Base-by-base conservation (phyloP, 2,113 vertebrate species). In the Scolopax mira region DNA sequence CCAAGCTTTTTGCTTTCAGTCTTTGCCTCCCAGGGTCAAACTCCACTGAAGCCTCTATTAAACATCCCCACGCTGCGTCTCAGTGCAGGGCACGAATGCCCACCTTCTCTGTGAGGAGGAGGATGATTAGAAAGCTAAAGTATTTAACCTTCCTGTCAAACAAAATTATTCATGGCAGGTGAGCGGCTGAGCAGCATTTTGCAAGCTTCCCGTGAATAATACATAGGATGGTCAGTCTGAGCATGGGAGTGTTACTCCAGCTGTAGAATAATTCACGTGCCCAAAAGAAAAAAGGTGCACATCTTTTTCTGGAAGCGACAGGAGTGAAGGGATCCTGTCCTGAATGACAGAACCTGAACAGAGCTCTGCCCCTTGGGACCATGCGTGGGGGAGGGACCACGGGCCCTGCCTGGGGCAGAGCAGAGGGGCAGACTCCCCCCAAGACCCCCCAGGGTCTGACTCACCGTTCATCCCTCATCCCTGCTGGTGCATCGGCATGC, bases 61-160 rank as follows among this genome's bases (percentile, higher is more conserved):
- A 88, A 54, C 33, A 70, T 44, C 52, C 0, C 49, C 1, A 4
- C 0, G 8, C 6, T 52, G 81, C 14, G 12, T 57, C 52, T 89
- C 51, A 14, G 94, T 17, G 55, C 42, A 49, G 71, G 3, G 41
- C 60, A 39, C 0, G 1, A 52, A 24, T 46, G n/a, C 58, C 6
- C 46, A 22, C 37, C 30, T 66, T 51, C 55, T 55, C 85, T 57
- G 37, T 0, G 0, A 89, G 62, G 19, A 83, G 86, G 65, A 89
- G 44, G 70, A 89, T 9, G 71, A 91, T 64, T 55, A 87, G 70
- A 57, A 78, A 84, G 73, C 15, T 57, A 13, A 92, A 65, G 61
- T 44, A 37, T 86, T 95, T 92, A 94, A 86, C 88, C 75, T 93
- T 30, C 48, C 88, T 93, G 88, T 84, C 82, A 94, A 78, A 84